Evolutionary conservation across 2,113 vertebrate genomes (phyloP).

Genomic region (Zootoca vivipara): DNA sequence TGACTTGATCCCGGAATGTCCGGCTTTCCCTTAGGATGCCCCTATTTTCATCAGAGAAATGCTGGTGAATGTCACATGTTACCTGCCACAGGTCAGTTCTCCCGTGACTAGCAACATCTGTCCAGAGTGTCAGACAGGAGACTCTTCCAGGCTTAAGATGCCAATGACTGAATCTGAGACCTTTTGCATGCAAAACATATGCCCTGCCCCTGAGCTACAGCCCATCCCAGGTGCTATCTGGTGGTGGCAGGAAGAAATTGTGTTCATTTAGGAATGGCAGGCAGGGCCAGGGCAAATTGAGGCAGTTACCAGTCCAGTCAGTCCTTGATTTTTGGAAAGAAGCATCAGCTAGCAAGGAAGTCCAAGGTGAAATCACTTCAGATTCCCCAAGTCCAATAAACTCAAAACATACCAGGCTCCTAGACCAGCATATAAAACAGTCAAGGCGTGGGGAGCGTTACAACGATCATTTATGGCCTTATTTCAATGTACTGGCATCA

Average conservation of each 20-base stretch:
- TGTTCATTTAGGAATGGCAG: no score
- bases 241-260: not conserved
- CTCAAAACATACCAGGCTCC: not conserved
- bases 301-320: no score
- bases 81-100: no score
- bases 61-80: no score
- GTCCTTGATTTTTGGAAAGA: not conserved
- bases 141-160: not conserved
- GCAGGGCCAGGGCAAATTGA: no score
- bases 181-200: not conserved
- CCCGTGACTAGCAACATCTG: not conserved
- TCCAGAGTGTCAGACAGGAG: not conserved
- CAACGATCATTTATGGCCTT: not conserved
- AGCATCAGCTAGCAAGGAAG: not conserved
- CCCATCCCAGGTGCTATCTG: not conserved
- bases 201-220: not conserved
- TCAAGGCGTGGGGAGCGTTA: not conserved
- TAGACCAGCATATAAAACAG: not conserved
- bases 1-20: no score
- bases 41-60: no score
- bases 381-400: not conserved
- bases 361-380: not conserved
- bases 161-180: not conserved
- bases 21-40: no score
- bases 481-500: not conserved